These are phyloP conservation scores for Anoura caudifer DNA, from an alignment of 2,113 vertebrate genomes.

Conservation along the genomic window DNA sequence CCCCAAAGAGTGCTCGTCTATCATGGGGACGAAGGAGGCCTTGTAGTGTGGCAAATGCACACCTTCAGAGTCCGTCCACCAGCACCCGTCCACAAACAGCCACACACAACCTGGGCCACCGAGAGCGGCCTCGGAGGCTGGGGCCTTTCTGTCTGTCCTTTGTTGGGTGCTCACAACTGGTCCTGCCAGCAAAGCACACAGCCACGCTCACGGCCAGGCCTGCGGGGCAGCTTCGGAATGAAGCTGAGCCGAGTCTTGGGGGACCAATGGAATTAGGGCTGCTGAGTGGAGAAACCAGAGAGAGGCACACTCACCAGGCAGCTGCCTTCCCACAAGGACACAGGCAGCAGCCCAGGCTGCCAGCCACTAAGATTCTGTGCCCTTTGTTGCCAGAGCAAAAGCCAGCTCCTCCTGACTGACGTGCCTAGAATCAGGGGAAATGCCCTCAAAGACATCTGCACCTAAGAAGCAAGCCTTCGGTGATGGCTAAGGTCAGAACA, in stretches of 20 bases:
- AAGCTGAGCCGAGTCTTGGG: neutral
- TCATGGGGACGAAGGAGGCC: neutral
- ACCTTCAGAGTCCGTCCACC: neutral
- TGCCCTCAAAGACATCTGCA: neutral
- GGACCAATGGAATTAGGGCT: neutral
- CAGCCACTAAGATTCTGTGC: neutral
- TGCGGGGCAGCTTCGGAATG: no score
- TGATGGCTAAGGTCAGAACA: neutral
- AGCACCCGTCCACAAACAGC: neutral
- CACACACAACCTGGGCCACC: neutral
- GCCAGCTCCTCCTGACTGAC: neutral
- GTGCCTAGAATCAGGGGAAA: neutral
- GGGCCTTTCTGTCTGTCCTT: neutral
- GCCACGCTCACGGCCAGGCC: neutral
- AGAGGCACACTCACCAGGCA: neutral
- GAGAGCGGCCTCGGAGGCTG: neutral
- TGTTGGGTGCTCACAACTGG: neutral
- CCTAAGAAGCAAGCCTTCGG: neutral
- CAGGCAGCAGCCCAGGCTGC: neutral
- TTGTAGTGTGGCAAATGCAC: rapidly evolving
- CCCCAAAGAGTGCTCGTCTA: rapidly evolving
- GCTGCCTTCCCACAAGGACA: neutral
- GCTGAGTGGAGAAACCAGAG: neutral
- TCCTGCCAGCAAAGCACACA: rapidly evolving
- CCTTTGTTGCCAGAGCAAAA: neutral